Evolutionary conservation across 2,888 invertebrate genomes (phyloP).

Genomic region (Hirtodrosophila alboralis): DNA sequence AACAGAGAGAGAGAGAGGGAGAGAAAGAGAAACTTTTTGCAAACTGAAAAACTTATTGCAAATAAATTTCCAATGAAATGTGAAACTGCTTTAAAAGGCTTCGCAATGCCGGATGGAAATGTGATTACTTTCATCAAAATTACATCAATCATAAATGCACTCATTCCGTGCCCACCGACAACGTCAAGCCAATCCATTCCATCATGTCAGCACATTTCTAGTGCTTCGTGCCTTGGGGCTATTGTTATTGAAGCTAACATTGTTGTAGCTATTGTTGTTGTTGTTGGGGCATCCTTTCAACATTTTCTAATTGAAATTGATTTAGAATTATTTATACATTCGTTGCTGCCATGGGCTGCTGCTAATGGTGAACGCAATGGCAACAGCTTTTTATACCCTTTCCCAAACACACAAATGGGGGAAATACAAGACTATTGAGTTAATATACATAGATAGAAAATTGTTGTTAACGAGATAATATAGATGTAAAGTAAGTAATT

Average conservation of each 20-base stretch:
- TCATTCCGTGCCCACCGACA: constrained; percentile 54
- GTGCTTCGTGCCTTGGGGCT: constrained; percentile 50
- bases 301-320: constrained; percentile 76
- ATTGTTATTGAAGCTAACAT: constrained; percentile 21
- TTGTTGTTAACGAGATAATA: too few relatives aligned
- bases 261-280: constrained; percentile 14
- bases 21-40: constrained; percentile 48
- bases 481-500: too few relatives aligned
- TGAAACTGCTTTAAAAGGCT: constrained; percentile 64
- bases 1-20: too few relatives aligned
- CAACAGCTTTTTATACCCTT: constrained; percentile 15
- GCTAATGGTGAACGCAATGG: constrained; percentile 28
- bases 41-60: constrained; percentile 22
- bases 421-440: too few relatives aligned
- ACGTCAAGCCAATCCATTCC: constrained; percentile 51
- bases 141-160: constrained; percentile 79
- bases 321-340: constrained; percentile 66
- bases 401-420: not conserved
- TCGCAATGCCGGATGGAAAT: constrained; percentile 46
- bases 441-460: too few relatives aligned
- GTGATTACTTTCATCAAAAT: constrained; percentile 74
- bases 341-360: constrained; percentile 9
- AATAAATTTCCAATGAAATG: constrained; percentile 71
- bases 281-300: constrained; percentile 62
- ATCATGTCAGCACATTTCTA: constrained; percentile 67